Conservation (phyloP, 2,113 vertebrate genomes). For the Eulemur rufifrons region DNA sequence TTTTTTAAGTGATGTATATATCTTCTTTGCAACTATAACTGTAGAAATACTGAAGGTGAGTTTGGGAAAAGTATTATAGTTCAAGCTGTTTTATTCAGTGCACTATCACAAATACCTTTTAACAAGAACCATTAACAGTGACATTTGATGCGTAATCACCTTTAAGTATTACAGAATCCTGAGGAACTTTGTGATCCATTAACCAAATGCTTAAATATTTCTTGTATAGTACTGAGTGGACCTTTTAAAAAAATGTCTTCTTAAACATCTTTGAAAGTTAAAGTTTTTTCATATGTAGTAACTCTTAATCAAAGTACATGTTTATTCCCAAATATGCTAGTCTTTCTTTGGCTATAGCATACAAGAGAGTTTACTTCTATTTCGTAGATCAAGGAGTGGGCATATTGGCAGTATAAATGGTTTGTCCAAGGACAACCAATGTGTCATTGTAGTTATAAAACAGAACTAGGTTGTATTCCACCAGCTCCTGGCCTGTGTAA, state of each 20-base stretch:
- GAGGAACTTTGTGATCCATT: not conserved
- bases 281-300: not conserved
- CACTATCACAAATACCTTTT: not conserved
- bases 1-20: not conserved
- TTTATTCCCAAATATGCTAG: not conserved
- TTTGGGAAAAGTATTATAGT: not conserved
- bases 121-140: not conserved
- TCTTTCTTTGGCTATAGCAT: not conserved
- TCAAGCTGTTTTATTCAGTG: not conserved
- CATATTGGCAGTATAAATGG: not conserved
- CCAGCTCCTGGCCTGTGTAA: conserved; percentile 11
- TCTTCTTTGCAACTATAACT: not conserved
- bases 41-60: not conserved
- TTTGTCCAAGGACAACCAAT: conserved; percentile 28
- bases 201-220: not conserved
- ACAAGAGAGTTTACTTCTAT: not conserved
- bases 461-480: not conserved
- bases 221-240: not conserved
- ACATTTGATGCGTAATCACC: not conserved
- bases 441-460: conserved; percentile 45
- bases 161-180: not conserved
- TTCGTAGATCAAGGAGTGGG: not conserved
- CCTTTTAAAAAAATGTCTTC: not conserved
- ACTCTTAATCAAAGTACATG: not conserved
- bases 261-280: not conserved